A percentile compares a stretch with the other conserved stretches of the same genome.
Evolutionary conservation across 2,888 invertebrate species (phyloP).

Genomic region (Danaus chrysippus): DNA sequence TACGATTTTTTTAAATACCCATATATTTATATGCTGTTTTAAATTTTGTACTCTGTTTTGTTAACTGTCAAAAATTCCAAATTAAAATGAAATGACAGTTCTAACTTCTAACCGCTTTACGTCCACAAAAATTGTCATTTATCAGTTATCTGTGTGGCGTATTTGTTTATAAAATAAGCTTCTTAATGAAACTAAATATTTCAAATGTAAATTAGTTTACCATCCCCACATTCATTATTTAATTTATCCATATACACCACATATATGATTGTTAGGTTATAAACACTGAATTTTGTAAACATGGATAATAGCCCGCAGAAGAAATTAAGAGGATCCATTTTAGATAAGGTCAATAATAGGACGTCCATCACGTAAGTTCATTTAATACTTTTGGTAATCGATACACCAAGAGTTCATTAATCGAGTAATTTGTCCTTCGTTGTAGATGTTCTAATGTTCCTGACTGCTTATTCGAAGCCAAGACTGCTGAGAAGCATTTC

Average conservation of each 20-base stretch:
- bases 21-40: too few species aligned
- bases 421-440: neutral
- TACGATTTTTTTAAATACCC: too few species aligned
- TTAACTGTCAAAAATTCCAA: too few species aligned
- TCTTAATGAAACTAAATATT: too few species aligned
- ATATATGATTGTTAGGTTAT: slow-evolving; percentile 2
- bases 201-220: neutral
- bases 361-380: slow-evolving; percentile 65
- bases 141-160: too few species aligned
- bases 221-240: neutral
- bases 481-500: slow-evolving; percentile 82
- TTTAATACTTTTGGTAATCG: neutral
- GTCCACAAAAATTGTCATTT: too few species aligned
- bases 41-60: too few species aligned
- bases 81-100: too few species aligned
- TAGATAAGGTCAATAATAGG: slow-evolving; percentile 54
- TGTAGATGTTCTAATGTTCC: slow-evolving; percentile 83
- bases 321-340: slow-evolving; percentile 52
- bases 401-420: neutral
- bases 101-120: too few species aligned
- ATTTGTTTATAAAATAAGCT: too few species aligned
- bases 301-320: slow-evolving; percentile 56
- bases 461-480: slow-evolving; percentile 78
- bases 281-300: slow-evolving; percentile 24
- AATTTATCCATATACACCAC: neutral